These are phyloP conservation scores for Ictalurus furcatus DNA, from an alignment of 2,113 vertebrate species.

Conservation along the genomic window DNA sequence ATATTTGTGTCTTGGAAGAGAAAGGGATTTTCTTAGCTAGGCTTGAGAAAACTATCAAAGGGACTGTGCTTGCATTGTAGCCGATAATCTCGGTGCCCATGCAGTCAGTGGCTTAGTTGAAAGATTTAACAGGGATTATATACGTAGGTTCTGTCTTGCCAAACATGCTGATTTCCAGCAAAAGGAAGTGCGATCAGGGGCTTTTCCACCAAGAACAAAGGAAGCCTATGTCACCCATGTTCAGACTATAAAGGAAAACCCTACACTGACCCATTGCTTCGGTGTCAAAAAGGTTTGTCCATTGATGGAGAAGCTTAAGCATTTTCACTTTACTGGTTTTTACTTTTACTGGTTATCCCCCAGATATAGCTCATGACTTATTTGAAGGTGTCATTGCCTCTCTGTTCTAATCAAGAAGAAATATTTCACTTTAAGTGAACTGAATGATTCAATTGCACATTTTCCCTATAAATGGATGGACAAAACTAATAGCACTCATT, in stretches of 20 bases:
- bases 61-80: too few relatives aligned
- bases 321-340: conserved; percentile 49
- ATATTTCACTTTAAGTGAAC: conserved; percentile 50
- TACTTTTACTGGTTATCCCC: conserved; percentile 45
- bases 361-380: conserved; percentile 23
- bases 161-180: conserved; percentile 43
- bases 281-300: conserved; percentile 25
- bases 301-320: conserved; percentile 36
- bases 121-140: conserved; percentile 6
- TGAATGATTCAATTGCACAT: conserved; percentile 38
- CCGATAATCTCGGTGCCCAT: too few relatives aligned
- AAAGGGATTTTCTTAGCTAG: conserved; percentile 29
- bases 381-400: conserved; percentile 49
- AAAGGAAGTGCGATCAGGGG: conserved; percentile 47
- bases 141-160: conserved; percentile 52
- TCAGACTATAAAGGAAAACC: conserved; percentile 46
- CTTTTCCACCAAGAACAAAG: conserved; percentile 47
- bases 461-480: conserved; percentile 39
- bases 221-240: conserved; percentile 48
- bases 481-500: conserved; percentile 40
- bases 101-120: too few relatives aligned
- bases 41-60: too few relatives aligned
- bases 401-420: conserved; percentile 44
- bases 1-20: conserved; percentile 46
- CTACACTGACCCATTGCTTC: conserved; percentile 38